Percentiles rank a stretch among this genome's conserved stretches.
Evolutionary conservation across 2,888 invertebrate species (phyloP).

Genomic region (Heteropelma amictum): DNA sequence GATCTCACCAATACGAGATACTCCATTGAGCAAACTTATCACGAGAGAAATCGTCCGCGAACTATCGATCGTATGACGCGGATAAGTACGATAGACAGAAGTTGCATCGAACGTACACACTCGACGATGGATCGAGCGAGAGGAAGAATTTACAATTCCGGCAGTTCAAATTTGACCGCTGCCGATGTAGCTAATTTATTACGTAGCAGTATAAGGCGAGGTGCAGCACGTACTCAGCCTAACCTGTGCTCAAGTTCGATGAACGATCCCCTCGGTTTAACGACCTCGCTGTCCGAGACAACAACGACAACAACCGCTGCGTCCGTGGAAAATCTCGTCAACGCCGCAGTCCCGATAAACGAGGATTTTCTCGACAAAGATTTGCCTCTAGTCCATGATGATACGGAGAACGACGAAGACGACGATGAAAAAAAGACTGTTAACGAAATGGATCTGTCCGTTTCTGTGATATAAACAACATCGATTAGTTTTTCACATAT

Average conservation of each 20-base stretch:
- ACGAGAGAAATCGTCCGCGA: slow-evolving; percentile 64
- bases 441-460: slow-evolving; percentile 71
- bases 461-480: slow-evolving; percentile 77
- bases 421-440: slow-evolving; percentile 74
- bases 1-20: slow-evolving; percentile 60
- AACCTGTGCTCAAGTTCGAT: slow-evolving; percentile 67
- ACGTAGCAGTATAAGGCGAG: slow-evolving; percentile 80
- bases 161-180: slow-evolving; percentile 79
- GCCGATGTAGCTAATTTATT: slow-evolving; percentile 81
- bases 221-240: slow-evolving; percentile 72
- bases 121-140: slow-evolving; percentile 68
- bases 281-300: background rate
- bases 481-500: slow-evolving; percentile 31
- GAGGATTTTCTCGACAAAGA: slow-evolving; percentile 71
- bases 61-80: slow-evolving; percentile 69
- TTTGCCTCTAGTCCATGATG: slow-evolving; percentile 68
- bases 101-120: slow-evolving; percentile 63
- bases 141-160: slow-evolving; percentile 54
- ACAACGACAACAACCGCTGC: slow-evolving; percentile 62
- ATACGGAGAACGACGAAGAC: slow-evolving; percentile 1
- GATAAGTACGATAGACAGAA: slow-evolving; percentile 64
- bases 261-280: slow-evolving; percentile 6
- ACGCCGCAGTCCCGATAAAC: slow-evolving; percentile 76
- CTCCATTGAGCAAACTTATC: background rate
- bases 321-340: slow-evolving; percentile 74